A percentile compares a stretch with the other conserved stretches of the same genome.
Conservation (phyloP, 1,140 invertebrate genomes). For the Pygmarrhopalites habei region DNA sequence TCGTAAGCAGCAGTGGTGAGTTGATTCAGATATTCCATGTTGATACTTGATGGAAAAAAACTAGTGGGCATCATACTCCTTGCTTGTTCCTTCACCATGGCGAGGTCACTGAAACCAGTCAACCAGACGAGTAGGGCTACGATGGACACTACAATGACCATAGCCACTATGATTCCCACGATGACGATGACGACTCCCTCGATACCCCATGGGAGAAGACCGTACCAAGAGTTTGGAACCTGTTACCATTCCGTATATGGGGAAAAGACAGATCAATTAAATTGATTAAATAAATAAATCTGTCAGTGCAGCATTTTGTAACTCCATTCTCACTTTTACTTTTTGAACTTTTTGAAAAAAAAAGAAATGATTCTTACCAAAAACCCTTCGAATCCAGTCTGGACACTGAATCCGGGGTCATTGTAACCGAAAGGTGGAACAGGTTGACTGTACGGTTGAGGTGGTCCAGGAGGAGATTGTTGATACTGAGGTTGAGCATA, state of each 20-base stretch:
- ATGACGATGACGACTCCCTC: conserved; percentile 39
- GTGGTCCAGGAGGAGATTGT: conserved; percentile 1
- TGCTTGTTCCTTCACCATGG: conserved; percentile 33
- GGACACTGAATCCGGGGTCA: conserved; percentile 36
- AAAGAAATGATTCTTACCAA: conserved; percentile 29
- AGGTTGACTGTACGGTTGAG: conserved; percentile 2
- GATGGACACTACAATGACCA: conserved; percentile 36
- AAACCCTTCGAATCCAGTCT: conserved; percentile 39
- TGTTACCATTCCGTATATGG: no score
- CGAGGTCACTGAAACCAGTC: conserved; percentile 32
- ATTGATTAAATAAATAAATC: no score
- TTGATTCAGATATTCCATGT: conserved; percentile 18
- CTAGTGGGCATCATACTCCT: conserved; percentile 18
- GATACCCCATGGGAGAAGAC: conserved; percentile 38
- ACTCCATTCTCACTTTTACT: no score
- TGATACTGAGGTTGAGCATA: conserved; percentile 8
- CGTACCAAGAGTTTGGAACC: conserved; percentile 39
- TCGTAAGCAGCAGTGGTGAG: conserved; percentile 26
- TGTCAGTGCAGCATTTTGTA: no score
- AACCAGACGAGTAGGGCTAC: conserved; percentile 36
- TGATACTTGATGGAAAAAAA: conserved; percentile 11
- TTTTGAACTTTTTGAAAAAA: no score
- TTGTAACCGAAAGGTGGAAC: conserved; percentile 30
- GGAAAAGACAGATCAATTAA: no score
- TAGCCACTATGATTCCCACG: conserved; percentile 36